Base-by-base conservation (phyloP, 2,888 invertebrate genomes). In the Sceliomorpha sp. region DNA sequence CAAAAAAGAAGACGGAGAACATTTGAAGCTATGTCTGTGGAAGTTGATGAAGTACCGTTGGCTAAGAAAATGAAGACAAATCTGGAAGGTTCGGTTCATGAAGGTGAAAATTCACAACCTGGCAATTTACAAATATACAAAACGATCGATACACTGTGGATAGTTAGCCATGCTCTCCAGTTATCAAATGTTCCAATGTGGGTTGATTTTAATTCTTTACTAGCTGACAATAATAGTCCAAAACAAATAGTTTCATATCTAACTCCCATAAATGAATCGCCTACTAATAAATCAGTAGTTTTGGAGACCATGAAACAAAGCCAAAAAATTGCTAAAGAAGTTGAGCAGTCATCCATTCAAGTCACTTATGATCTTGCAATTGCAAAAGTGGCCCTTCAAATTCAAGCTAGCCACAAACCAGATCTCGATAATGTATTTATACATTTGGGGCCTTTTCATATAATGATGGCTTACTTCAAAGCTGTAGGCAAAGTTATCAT, bases 371-470 rank as follows among this genome's bases (percentile, higher is more conserved):
- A 82, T 64, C 67, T 81, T 13, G 79, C 75, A 6, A 76, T 79
- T 9, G 76, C 74, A 1, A 77, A 76, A 72, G 53, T 78, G 8
- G 77, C 78, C 2, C 47, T 75, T 3, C 66, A 74, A 60, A 79
- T 83, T 36, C 79, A 82, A 68, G 9, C 58, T 24, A 73, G 26
- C 50, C 78, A 82, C 62, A 29, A 44, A 17, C 74, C 79, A 42
- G 68, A 45, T 70, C 84, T 78, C 74, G 74, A 82, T 47, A 77
- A 81, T 53, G 8, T 86, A 64, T 85, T 84, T 62, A 81, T 86
- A 31, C 78, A 84, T 77, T 67, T 82, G 20, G 85, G 84, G 29
- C 47, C 77, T 26, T 85, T 88, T 75, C 76, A 79, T 71, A 50
- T 78, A 58, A 58, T 67, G 72, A 60, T 77, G 75, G 71, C 73